Percentiles rank a stretch among this genome's conserved stretches.
These are phyloP conservation scores for Pandion haliaetus DNA, from an alignment of 2,113 vertebrate genomes.

Conservation along the genomic window DNA sequence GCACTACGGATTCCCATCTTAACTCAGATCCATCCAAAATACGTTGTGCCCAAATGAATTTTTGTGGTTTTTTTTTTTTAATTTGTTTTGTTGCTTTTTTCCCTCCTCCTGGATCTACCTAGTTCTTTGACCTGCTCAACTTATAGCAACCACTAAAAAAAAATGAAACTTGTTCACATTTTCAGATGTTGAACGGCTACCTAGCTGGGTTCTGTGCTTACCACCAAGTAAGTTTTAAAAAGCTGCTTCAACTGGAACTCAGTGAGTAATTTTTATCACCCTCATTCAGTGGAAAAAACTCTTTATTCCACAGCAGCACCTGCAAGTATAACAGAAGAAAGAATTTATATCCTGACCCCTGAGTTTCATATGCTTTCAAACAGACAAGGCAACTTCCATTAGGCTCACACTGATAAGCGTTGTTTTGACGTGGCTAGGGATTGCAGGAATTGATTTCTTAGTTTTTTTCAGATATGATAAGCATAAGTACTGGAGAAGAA, in stretches of 20 bases:
- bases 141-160: background rate
- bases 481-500: background rate
- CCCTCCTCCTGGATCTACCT: background rate
- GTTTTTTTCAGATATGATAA: background rate
- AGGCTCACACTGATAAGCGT: background rate
- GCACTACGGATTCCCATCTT: background rate
- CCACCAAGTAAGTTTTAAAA: background rate
- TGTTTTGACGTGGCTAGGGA: background rate
- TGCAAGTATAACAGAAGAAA: background rate
- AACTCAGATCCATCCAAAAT: background rate
- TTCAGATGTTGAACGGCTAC: background rate
- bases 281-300: background rate
- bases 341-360: background rate
- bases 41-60: background rate
- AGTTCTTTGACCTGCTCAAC: background rate
- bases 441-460: slow-evolving; percentile 1
- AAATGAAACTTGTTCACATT: background rate
- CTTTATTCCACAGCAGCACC: background rate
- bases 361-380: background rate
- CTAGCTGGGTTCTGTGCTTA: background rate
- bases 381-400: background rate
- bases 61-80: background rate
- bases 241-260: background rate
- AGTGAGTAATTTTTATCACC: background rate
- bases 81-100: background rate